Evolutionary conservation across 2,888 invertebrate genomes (phyloP), one percentile per base, ranked within the genome.

Genomic region (Copidosoma aretas): DNA sequence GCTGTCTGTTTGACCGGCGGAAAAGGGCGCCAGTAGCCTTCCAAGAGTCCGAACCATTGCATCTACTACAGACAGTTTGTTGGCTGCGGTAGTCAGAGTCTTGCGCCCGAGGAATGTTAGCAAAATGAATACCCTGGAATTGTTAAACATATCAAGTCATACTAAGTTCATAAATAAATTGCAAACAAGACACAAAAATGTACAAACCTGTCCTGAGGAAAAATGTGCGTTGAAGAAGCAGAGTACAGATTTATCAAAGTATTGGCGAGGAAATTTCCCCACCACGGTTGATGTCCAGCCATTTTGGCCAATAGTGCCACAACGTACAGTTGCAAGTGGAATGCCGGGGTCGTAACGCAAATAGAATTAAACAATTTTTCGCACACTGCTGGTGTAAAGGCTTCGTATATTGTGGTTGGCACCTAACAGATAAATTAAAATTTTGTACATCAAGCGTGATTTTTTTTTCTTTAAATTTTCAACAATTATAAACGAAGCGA

Each of bases 181-280:
- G n/a, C n/a, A n/a, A n/a, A n/a, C n/a, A n/a, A n/a, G n/a, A n/a
- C n/a, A n/a, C n/a, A n/a, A n/a, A 46, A 46, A 46, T 46, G 3
- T 15, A 73, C 77, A 73, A 80, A 93, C 93, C 95, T 90, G 84
- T 96, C 95, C 77, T 95, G 92, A 17, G 95, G 93, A 73, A 93
- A 92, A 60, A 93, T 91, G 75, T 90, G 88, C 32, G 90, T 91
- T 75, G 93, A 92, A 56, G 91, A 89, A 0, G 92, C 90, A 0
- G 92, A 90, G 82, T 94, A 95, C 77, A 94, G 89, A 71, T 88
- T 87, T 24, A 90, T 89, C 67, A 97, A 88, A 32, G 92, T 92
- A 77, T 92, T 91, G 0, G 94, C 93, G n/a, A 97, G 86, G 79
- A 93, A 94, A 74, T 91, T 89, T 53, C 96, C 96, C 96, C 97